A percentile compares a stretch with the other conserved stretches of the same genome.
Conservation (phyloP, 2,113 vertebrate genomes). For the Hoplias malabaricus region DNA sequence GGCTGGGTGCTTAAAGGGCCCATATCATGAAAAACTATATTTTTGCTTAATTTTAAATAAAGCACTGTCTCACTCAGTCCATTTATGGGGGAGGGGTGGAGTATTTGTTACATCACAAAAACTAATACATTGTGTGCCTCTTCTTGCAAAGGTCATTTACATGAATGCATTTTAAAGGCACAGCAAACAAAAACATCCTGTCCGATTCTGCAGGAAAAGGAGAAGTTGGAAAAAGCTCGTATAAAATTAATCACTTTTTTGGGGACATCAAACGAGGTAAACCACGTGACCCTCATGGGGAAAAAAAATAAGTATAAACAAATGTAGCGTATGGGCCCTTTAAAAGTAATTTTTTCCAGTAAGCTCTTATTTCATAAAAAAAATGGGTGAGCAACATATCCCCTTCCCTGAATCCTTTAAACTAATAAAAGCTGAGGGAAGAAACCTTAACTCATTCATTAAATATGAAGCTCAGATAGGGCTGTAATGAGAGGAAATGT, state of each 20-base stretch:
- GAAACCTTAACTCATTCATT: not conserved
- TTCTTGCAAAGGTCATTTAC: not conserved
- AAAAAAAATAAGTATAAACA: not conserved
- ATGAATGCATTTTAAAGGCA: not conserved
- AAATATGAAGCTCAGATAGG: not conserved
- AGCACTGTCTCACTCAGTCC: too few species aligned
- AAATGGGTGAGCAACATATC: not conserved
- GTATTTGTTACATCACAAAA: too few species aligned
- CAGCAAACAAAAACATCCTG: not conserved
- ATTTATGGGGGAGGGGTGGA: too few species aligned
- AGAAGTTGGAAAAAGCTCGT: not conserved
- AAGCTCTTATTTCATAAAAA: not conserved
- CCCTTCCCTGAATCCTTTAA: not conserved
- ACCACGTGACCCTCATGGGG: not conserved
- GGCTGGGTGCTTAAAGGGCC: not conserved
- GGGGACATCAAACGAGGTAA: not conserved
- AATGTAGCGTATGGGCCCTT: not conserved
- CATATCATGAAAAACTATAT: not conserved
- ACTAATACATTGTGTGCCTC: too few species aligned
- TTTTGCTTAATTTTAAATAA: too few species aligned
- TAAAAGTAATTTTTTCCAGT: not conserved
- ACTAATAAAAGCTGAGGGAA: not conserved
- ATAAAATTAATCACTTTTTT: not conserved
- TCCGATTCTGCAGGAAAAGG: not conserved
- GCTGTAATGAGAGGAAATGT: not conserved